Evolutionary conservation across 2,797 vertebrate genomes (phyloP), one percentile per base, ranked within the genome.

Genomic region (Enteromius treurensis): DNA sequence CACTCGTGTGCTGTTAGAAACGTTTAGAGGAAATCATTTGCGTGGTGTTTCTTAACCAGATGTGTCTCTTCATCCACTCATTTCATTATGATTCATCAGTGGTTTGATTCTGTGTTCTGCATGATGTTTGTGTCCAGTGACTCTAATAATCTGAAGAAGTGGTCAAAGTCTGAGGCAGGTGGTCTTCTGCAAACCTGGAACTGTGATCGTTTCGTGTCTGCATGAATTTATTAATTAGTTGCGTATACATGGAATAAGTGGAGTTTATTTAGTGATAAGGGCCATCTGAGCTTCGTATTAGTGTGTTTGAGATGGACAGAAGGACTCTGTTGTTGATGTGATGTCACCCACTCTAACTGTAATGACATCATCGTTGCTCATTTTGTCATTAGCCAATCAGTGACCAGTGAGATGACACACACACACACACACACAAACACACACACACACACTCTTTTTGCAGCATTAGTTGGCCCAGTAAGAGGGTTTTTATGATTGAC

Each of bases 401-500:
- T 14, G 73, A 45, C 9, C 17, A 26, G 13, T 29, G 15, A 29
- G 40, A 42, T 81, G 10, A 32, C 5, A 37, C 26, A 51, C 17
- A 37, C 26, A 74, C 71, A 53, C 73, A 51, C 45, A 74, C 68
- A 70, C 71, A 53, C 73, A 51, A 26, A 74, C 68, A 70, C 26
- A 73, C 47, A 49, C 15, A 32, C n/a, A 71, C 53, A 47, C n/a
- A 73, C 53, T 17, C 1, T 40, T 5, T 40, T 15, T 71, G 69
- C 64, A 49, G 60, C 62, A 77, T 13, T 26, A 67, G 40, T 34
- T 51, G 45, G 29, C 26, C 29, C 4, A 64, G 55, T 77, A 79
- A 83, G 21, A 70, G 40, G 21, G 55, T 49, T 82, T 82, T 84
- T 84, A 84, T 78, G 62, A 68, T 17, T 34, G 49, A 81, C 83